Conservation (phyloP, 2,113 vertebrate species). For the Oreochromis spilurus region DNA sequence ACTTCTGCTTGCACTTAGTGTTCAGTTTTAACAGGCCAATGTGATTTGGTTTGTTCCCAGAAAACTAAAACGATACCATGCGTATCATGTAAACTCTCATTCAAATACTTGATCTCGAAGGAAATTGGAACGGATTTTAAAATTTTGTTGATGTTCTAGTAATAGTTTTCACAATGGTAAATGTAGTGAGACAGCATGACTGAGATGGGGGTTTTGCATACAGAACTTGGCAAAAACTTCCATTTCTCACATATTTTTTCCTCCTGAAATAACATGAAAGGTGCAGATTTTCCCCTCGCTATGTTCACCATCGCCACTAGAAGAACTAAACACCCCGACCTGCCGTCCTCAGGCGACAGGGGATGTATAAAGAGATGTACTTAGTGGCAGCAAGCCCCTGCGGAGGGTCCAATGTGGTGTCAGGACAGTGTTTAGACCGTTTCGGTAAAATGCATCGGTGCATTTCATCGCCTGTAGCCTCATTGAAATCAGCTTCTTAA, state of each 20-base stretch:
- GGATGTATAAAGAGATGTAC: slow-evolving; percentile 30
- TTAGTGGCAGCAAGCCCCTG: slow-evolving; percentile 28
- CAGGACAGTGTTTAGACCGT: slow-evolving; percentile 35
- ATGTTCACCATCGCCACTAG: neutral
- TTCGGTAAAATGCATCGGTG: slow-evolving; percentile 23
- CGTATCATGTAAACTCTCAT: neutral
- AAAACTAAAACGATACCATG: neutral
- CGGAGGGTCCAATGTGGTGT: slow-evolving; percentile 28
- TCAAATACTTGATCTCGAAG: neutral
- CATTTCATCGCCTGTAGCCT: slow-evolving; percentile 40
- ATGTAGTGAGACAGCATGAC: neutral
- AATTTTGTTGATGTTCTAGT: neutral
- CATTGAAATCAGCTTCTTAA: slow-evolving; percentile 73
- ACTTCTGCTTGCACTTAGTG: neutral
- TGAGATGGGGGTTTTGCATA: neutral
- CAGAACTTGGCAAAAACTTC: neutral
- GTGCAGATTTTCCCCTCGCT: neutral
- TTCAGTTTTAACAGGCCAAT: neutral
- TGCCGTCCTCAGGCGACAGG: neutral
- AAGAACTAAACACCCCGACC: neutral
- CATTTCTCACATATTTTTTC: neutral
- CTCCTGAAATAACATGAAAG: neutral
- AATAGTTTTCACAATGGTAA: neutral
- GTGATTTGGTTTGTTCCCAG: neutral
- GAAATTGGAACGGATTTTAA: neutral